Percentiles rank a stretch among this genome's conserved stretches.
Conservation (phyloP, 1,140 invertebrate species). For the Stenopsyche tienmushanensis region DNA sequence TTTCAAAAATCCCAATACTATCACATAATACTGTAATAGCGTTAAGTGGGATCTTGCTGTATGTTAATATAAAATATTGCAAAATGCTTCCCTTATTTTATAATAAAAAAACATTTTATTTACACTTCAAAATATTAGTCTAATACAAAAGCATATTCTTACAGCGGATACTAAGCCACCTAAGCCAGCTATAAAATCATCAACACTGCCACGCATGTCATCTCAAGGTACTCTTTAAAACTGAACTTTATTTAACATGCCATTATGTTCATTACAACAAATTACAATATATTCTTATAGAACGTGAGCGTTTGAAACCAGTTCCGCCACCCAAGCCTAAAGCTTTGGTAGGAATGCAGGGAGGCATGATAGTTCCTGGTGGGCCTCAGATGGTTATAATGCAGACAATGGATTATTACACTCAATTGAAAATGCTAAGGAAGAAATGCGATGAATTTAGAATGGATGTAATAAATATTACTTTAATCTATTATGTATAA, state of each 20-base stretch:
- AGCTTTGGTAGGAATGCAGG: constrained; percentile 58
- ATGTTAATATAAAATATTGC: too few relatives aligned
- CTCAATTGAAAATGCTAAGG: constrained; percentile 79
- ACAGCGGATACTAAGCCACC: constrained; percentile 88
- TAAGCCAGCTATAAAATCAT: constrained; percentile 93
- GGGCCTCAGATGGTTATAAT: constrained; percentile 54
- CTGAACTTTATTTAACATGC: not conserved
- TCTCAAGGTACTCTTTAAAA: constrained; percentile 73
- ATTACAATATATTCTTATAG: constrained; percentile 50
- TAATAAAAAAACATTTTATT: not conserved
- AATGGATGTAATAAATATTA: constrained; percentile 68
- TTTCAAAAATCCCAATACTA: too few relatives aligned
- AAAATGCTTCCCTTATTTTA: not conserved
- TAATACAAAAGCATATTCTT: constrained; percentile 6
- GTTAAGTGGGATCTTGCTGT: too few relatives aligned
- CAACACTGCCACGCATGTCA: constrained; percentile 86
- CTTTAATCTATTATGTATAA: not conserved
- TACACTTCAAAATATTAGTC: not conserved
- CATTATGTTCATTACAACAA: not conserved
- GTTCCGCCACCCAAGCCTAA: constrained; percentile 83
- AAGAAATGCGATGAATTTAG: constrained; percentile 88
- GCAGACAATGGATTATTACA: constrained; percentile 59
- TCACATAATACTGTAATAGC: too few relatives aligned
- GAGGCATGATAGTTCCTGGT: constrained; percentile 13
- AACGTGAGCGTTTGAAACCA: constrained; percentile 79